phyloP scores from a whole-genome alignment of 2,113 vertebrate species.

The Sceloporus undulatus region DNA sequence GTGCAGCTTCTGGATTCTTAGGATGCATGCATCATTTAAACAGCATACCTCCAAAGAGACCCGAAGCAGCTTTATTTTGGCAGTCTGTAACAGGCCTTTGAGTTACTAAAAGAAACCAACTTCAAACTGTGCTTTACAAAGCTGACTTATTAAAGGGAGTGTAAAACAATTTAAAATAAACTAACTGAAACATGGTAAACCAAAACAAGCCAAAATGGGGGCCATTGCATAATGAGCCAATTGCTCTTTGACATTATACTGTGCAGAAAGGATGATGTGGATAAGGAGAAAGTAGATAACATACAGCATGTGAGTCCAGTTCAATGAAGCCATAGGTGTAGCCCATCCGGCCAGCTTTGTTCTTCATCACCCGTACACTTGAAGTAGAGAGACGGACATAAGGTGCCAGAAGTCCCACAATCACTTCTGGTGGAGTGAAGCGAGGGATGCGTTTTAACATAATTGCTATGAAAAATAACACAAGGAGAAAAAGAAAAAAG shows the following conservation, averaged over 20 bases:
- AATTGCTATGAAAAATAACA: slow-evolving; percentile 80
- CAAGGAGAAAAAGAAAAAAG: slow-evolving; percentile 12
- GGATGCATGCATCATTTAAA: no score
- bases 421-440: slow-evolving; percentile 90
- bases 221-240: not conserved
- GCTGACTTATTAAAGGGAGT: not conserved
- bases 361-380: slow-evolving; percentile 94
- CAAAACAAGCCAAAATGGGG: not conserved
- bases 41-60: no score
- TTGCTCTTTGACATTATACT: not conserved
- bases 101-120: not conserved
- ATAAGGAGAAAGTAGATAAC: slow-evolving; percentile 31
- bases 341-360: slow-evolving; percentile 84
- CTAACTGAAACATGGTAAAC: not conserved
- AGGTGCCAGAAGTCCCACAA: slow-evolving; percentile 90
- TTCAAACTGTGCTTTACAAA: not conserved
- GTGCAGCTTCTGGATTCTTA: no score
- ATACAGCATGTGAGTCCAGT: slow-evolving; percentile 94
- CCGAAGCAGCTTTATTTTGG: no score
- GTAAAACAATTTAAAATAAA: not conserved
- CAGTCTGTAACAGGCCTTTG: no score
- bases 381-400: slow-evolving; percentile 92
- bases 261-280: not conserved
- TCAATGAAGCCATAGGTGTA: slow-evolving; percentile 95
- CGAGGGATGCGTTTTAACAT: slow-evolving; percentile 94